These are phyloP conservation scores for Heliconius erato DNA, from an alignment of 2,888 invertebrate genomes.

Conservation along the genomic window DNA sequence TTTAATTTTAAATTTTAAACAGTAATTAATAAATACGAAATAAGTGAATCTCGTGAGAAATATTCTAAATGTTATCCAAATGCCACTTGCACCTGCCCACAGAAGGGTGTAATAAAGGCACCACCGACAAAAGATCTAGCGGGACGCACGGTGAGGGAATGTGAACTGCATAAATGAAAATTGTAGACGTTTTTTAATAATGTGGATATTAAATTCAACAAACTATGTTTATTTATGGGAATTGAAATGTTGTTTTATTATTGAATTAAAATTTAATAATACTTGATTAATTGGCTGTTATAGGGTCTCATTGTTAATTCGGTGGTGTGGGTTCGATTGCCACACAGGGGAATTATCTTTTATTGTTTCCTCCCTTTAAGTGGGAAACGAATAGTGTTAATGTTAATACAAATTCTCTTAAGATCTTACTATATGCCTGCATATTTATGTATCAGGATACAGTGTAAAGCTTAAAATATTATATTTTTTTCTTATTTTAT, in stretches of 20 bases:
- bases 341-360: too few species aligned
- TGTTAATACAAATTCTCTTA: too few species aligned
- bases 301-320: too few species aligned
- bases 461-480: background rate
- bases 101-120: conserved; percentile 49
- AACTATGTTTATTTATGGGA: background rate
- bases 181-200: background rate
- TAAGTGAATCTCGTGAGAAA: conserved; percentile 51
- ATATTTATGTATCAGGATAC: background rate
- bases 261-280: too few species aligned
- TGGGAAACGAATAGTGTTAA: too few species aligned
- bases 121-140: conserved; percentile 43
- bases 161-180: conserved; percentile 14
- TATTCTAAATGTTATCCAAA: conserved; percentile 48
- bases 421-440: too few species aligned
- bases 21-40: conserved; percentile 22
- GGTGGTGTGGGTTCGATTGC: too few species aligned
- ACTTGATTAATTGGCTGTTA: too few species aligned
- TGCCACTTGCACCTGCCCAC: conserved; percentile 50
- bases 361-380: too few species aligned
- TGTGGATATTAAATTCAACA: conserved; percentile 45
- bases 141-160: conserved; percentile 37
- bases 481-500: background rate
- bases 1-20: conserved; percentile 4
- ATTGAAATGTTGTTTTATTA: too few species aligned